Conservation (phyloP, 1,140 invertebrate species). For the Bombus vancouverensis region DNA sequence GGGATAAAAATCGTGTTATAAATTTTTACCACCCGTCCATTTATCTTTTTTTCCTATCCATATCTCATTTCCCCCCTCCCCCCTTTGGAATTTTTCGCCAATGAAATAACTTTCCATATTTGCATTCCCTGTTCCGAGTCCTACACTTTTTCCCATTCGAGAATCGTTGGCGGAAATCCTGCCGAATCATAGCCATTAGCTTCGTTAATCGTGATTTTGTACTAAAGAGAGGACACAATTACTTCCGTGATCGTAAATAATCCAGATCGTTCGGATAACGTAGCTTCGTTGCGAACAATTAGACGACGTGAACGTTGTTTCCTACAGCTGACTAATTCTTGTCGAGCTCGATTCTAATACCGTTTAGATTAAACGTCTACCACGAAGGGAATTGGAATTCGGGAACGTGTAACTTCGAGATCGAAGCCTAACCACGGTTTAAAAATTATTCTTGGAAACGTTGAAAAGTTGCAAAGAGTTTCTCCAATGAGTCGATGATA, state of each 20-base stretch:
- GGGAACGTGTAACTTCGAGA: background rate
- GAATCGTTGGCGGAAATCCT: background rate
- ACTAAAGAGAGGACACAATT: constrained; percentile 37
- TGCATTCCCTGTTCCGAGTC: background rate
- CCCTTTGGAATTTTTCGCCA: background rate
- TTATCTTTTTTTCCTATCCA: too few species aligned
- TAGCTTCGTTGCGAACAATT: constrained; percentile 47
- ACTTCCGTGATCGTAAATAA: constrained; percentile 47
- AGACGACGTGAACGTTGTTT: constrained; percentile 18
- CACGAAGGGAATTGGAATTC: background rate
- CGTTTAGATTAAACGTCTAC: background rate
- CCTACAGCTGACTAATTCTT: constrained; percentile 20
- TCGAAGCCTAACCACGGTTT: background rate
- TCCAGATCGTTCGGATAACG: constrained; percentile 23
- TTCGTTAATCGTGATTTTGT: constrained; percentile 43
- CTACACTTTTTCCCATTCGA: background rate
- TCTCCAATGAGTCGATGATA: too few species aligned
- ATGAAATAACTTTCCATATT: background rate
- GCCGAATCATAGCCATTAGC: constrained; percentile 27
- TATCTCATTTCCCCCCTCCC: accelerated
- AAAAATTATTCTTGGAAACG: too few species aligned
- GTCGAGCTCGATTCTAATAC: background rate
- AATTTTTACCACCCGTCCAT: background rate
- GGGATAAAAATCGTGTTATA: background rate
- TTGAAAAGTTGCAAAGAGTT: too few species aligned